phyloP scores from a whole-genome alignment of 1,140 invertebrate genomes.

The Drosophila novamexicana region DNA sequence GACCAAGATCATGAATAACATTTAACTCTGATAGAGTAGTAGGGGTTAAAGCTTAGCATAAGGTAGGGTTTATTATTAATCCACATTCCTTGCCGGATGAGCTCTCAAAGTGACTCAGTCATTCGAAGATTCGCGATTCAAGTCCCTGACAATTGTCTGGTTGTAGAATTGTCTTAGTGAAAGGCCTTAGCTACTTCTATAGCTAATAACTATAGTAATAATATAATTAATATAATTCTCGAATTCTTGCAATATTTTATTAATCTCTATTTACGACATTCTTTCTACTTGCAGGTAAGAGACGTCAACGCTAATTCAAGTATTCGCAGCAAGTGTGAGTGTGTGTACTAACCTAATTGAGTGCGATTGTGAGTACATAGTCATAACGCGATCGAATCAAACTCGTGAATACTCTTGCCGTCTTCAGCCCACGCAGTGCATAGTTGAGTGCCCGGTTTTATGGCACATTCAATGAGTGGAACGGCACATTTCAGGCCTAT shows the following conservation, averaged over 20 bases:
- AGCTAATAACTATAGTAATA: too few species aligned
- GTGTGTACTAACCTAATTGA: conserved; percentile 9
- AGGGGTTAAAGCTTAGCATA: too few species aligned
- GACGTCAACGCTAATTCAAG: conserved; percentile 8
- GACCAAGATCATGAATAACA: neutral
- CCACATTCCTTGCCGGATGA: too few species aligned
- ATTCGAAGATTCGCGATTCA: too few species aligned
- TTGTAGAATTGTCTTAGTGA: too few species aligned
- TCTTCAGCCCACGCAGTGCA: conserved; percentile 14
- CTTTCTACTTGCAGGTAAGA: conserved; percentile 60
- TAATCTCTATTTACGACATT: neutral
- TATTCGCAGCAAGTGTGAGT: neutral
- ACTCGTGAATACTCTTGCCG: conserved; percentile 15
- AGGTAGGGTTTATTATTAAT: too few species aligned
- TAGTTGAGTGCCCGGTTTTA: conserved; percentile 29
- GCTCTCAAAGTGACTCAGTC: too few species aligned
- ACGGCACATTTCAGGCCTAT: conserved; percentile 25
- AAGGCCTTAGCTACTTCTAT: too few species aligned
- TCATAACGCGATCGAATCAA: conserved; percentile 32
- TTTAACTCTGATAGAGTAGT: too few species aligned
- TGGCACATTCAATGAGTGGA: conserved; percentile 20
- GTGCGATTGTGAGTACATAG: conserved; percentile 20
- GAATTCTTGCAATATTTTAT: neutral
- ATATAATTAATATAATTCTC: neutral
- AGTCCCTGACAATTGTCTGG: too few species aligned